These are phyloP conservation scores for Patagioenas fasciata DNA, from an alignment of 2,113 vertebrate genomes.

Conservation along the genomic window DNA sequence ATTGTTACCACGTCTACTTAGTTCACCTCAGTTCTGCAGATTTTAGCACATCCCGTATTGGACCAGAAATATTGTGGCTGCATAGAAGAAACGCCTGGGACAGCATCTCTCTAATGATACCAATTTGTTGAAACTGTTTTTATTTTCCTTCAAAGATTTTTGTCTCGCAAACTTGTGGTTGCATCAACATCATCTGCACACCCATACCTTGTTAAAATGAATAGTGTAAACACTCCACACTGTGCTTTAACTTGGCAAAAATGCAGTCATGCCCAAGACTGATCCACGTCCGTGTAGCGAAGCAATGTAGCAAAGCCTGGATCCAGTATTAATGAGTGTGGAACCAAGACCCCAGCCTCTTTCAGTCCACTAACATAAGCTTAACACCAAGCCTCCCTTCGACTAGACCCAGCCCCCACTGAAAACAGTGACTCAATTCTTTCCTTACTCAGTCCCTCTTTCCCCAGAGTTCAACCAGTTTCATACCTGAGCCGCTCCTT, in stretches of 20 bases:
- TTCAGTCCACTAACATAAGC: not conserved
- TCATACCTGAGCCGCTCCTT: not conserved
- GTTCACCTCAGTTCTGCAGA: not conserved
- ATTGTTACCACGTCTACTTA: not conserved
- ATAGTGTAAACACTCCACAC: not conserved
- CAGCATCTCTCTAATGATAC: not conserved
- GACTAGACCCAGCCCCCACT: not conserved
- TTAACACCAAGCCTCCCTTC: not conserved
- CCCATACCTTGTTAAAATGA: not conserved
- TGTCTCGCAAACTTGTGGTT: not conserved
- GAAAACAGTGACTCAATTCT: not conserved
- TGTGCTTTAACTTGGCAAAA: not conserved
- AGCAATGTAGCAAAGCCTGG: not conserved
- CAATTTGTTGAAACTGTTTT: not conserved
- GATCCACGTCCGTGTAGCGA: not conserved
- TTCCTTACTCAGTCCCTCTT: not conserved
- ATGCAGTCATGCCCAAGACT: not conserved
- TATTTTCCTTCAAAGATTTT: not conserved
- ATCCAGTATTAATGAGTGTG: accelerated
- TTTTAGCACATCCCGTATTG: not conserved
- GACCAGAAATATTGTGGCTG: not conserved
- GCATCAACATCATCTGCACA: not conserved
- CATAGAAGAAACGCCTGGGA: not conserved
- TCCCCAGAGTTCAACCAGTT: not conserved
- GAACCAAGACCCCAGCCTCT: not conserved